Evolutionary conservation across 1,140 invertebrate genomes (phyloP), one percentile per base, ranked within the genome.

Genomic region (Drosophila sucinea): DNA sequence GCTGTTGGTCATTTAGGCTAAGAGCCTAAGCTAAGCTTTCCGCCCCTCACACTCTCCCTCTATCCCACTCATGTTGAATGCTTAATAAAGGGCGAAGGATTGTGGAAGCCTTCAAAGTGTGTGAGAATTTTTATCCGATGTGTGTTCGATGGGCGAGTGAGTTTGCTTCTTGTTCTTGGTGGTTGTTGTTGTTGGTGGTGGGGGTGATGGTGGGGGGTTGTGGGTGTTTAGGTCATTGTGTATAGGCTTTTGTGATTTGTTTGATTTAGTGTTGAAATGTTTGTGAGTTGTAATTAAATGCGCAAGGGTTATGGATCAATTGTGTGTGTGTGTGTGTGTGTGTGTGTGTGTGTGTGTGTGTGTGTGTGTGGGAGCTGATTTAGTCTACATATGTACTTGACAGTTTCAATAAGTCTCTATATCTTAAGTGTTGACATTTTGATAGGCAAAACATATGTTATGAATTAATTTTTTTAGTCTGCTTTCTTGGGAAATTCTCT

Each of bases 1-100:
- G 75, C 75, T 77, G 71, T 86, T 78, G 83, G 74, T 73, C 79
- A 87, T 87, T 86, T 87, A 73, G 72, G 66, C 81, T 87, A 86
- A 89, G 83, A 83, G 79, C 67, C 67, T 38, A 25, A 47, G 79
- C 76, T 87, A 77, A 79, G 79, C 82, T 70, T 44, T 55, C 57
- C 67, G 74, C 81, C 81, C 58, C 47, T 73, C 66, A 73, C 80
- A 25, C 64, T 17, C 17, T 17, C 17, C 17, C 17, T 17, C 17
- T 17, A 17, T 17, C 17, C 17, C 17, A 17, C 17, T 17, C 17
- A 17, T 17, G 17, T 17, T 17, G 17, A 41, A 58, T 41, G 27
- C 67, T 40, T n/a, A 51, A 51, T 3, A 25, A 27, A 51, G 23
- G 57, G 32, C 73, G 47, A 81, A 85, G 83, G 79, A 86, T 82